Conservation (phyloP, 2,888 invertebrate genomes). For the Cheilosia variabilis region DNA sequence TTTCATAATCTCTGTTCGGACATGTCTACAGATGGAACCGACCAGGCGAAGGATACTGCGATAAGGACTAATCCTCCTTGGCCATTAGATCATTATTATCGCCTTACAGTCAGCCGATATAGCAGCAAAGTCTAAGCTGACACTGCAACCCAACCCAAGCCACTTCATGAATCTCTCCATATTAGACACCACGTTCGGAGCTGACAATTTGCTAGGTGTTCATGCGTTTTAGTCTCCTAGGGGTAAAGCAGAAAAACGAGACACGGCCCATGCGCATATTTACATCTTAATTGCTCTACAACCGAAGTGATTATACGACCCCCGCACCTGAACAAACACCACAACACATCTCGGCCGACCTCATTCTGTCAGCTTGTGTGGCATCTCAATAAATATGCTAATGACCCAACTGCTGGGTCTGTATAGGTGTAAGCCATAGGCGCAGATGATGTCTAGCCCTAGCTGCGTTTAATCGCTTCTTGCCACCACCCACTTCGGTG, state of each 20-base stretch:
- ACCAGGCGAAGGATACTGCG: neutral
- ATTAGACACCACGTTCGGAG: conserved; percentile 16
- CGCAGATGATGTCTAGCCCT: conserved; percentile 17
- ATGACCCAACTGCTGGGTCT: conserved; percentile 36
- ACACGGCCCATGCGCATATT: conserved; percentile 37
- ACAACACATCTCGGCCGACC: conserved; percentile 53
- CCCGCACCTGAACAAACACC: conserved; percentile 58
- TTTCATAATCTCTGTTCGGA: too few relatives aligned
- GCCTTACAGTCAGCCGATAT: neutral
- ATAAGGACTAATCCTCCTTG: neutral
- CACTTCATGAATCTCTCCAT: neutral
- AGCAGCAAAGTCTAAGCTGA: neutral
- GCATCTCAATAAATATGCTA: conserved; percentile 75
- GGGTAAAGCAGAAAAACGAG: neutral
- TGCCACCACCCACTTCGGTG: conserved; percentile 57
- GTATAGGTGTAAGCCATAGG: conserved; percentile 8
- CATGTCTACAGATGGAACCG: too few relatives aligned
- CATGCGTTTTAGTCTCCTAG: conserved; percentile 40
- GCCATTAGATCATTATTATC: neutral
- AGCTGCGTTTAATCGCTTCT: conserved; percentile 47
- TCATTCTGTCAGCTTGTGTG: conserved; percentile 71
- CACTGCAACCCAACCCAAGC: neutral
- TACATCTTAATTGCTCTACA: conserved; percentile 70
- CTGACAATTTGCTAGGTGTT: conserved; percentile 71
- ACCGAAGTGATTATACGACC: conserved; percentile 35